Base-by-base conservation (phyloP, 2,888 invertebrate species). In the Drosophila atripex region DNA sequence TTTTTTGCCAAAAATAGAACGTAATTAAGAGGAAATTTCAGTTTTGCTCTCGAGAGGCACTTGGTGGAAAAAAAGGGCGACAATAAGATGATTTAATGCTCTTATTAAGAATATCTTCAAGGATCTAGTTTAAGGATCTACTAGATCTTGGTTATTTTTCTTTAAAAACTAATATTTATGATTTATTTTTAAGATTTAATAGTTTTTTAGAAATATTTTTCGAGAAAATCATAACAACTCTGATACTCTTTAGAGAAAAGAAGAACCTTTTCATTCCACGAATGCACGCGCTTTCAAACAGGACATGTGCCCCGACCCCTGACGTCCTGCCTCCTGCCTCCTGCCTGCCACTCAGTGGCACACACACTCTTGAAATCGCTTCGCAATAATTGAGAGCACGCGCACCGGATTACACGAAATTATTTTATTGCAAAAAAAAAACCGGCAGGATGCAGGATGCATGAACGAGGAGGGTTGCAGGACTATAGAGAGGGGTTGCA, bases 331-430 rank as follows among this genome's bases (percentile, higher is more conserved):
- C 35, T 16, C n/a, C n/a, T n/a, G n/a, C 25, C 16, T 1, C 0
- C 11, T 0, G 2, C 3, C 35, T 16, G 35, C 16, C 9, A 11
- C 9, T 14, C 38, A 21, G 41, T 46, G 46, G 11, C 52, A 54
- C 16, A 54, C 16, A 6, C 63, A 56, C 52, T 66, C 28, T 45
- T 46, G 14, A 77, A 80, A 80, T 78, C 78, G 73, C 72, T 69
- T 71, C 64, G 61, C 63, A 72, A 78, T 84, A 86, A 84, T 84
- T 84, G 86, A 78, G 78, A 84, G 84, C 84, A 84, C 84, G 84
- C 85, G 80, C 75, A 58, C 45, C 41, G 80, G 80, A 84, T 84
- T 84, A 80, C 76, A 78, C 63, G 75, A 73, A 76, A 76, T 83
- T 52, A 77, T 79, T 82, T 77, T 63, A 82, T 75, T 39, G 53